Percentiles rank a stretch among this genome's conserved stretches.
These are phyloP conservation scores for Watsonalla cultraria DNA, from an alignment of 2,888 invertebrate species.

Conservation along the genomic window DNA sequence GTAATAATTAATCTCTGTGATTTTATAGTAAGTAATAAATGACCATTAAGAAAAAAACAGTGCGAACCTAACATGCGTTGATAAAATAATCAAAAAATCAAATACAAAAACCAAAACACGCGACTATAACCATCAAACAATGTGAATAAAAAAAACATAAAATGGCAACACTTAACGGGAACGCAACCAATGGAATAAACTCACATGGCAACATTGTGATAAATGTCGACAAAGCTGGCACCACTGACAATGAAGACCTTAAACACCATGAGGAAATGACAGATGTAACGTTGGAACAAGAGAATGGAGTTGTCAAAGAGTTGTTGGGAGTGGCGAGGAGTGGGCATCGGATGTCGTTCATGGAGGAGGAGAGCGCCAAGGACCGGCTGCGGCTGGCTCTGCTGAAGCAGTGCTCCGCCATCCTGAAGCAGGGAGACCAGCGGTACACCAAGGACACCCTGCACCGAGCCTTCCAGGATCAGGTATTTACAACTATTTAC, in stretches of 20 bases:
- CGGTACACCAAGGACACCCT: conserved; percentile 82
- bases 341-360: conserved; percentile 77
- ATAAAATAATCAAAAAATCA: neutral
- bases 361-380: conserved; percentile 84
- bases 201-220: neutral
- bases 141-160: conserved; percentile 7
- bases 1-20: too few species aligned
- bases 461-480: conserved; percentile 82
- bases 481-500: conserved; percentile 52
- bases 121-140: neutral
- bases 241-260: conserved; percentile 3
- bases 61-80: too few species aligned
- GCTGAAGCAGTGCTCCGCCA: conserved; percentile 82
- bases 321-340: conserved; percentile 39
- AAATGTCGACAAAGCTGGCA: neutral
- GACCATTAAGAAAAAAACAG: too few species aligned
- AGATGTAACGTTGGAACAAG: conserved; percentile 7
- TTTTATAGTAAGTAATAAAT: too few species aligned
- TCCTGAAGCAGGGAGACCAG: conserved; percentile 80
- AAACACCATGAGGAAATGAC: conserved; percentile 9
- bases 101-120: conserved; percentile 1
- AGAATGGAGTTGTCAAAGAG: conserved; percentile 21
- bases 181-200: neutral
- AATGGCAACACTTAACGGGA: conserved; percentile 7
- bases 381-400: conserved; percentile 80